These are phyloP conservation scores for Scaptomyza polygonia DNA, from an alignment of 2,888 invertebrate genomes.

Conservation along the genomic window DNA sequence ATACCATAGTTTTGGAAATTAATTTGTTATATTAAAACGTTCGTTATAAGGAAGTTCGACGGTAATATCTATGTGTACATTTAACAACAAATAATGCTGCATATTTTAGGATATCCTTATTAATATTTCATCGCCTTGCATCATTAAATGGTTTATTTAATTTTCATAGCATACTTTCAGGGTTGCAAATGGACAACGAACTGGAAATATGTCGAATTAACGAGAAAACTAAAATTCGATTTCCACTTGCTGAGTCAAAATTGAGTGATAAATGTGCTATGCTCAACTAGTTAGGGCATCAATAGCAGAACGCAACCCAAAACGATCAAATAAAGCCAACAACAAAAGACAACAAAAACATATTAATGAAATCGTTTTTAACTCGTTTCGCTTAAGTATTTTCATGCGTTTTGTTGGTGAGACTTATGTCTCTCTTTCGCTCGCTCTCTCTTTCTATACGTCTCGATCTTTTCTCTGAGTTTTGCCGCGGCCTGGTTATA, in stretches of 20 bases:
- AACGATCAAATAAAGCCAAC: conserved; percentile 43
- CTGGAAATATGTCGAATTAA: not conserved
- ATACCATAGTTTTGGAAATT: too few relatives aligned
- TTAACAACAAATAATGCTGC: not conserved
- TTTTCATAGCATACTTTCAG: conserved; percentile 47
- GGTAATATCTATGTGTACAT: too few relatives aligned
- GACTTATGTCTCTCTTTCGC: conserved; percentile 19
- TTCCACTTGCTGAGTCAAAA: not conserved
- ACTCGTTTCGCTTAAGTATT: conserved; percentile 77
- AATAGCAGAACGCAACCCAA: conserved; percentile 32
- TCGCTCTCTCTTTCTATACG: conserved; percentile 9
- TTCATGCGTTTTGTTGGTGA: conserved; percentile 55
- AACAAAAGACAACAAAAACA: conserved; percentile 61
- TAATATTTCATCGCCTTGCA: not conserved
- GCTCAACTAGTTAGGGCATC: conserved; percentile 31
- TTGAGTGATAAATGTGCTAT: not conserved
- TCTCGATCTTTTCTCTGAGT: conserved; percentile 15
- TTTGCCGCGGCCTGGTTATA: conserved; percentile 58
- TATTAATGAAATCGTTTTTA: conserved; percentile 80
- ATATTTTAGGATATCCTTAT: conserved; percentile 9
- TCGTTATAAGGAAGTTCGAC: too few relatives aligned
- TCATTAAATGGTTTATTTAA: not conserved
- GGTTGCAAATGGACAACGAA: not conserved
- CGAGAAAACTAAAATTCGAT: not conserved
- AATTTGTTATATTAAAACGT: too few relatives aligned